These are phyloP conservation scores for Colletes collaris DNA, from an alignment of 2,888 invertebrate genomes.

Conservation along the genomic window DNA sequence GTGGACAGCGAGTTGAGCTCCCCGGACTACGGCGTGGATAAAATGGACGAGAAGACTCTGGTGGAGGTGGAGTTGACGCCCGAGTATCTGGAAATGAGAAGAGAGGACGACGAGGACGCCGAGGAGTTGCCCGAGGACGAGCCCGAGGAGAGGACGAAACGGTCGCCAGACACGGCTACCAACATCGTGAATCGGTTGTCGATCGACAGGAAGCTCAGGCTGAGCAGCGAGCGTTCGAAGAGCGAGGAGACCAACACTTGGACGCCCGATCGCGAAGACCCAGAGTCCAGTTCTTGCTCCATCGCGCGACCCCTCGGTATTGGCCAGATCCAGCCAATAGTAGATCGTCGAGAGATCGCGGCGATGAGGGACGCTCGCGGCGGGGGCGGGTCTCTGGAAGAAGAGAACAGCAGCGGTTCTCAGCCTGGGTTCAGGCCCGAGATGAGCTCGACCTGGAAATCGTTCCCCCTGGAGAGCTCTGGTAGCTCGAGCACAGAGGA, in stretches of 20 bases:
- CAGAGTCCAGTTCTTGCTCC: slow-evolving; percentile 87
- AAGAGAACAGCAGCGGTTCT: slow-evolving; percentile 74
- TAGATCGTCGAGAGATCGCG: slow-evolving; percentile 79
- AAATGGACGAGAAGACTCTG: slow-evolving; percentile 80
- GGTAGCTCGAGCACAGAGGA: slow-evolving; percentile 94
- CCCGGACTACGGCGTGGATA: slow-evolving; percentile 79
- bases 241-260: slow-evolving; percentile 92
- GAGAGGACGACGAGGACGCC: slow-evolving; percentile 85
- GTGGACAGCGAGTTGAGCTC: slow-evolving; percentile 80
- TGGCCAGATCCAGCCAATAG: slow-evolving; percentile 84
- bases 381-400: slow-evolving; percentile 75
- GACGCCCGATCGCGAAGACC: slow-evolving; percentile 85
- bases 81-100: slow-evolving; percentile 87
- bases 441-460: slow-evolving; percentile 91
- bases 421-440: slow-evolving; percentile 85
- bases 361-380: slow-evolving; percentile 74
- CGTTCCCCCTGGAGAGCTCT: slow-evolving; percentile 93
- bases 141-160: slow-evolving; percentile 68
- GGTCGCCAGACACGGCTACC: slow-evolving; percentile 52
- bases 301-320: slow-evolving; percentile 91
- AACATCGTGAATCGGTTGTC: slow-evolving; percentile 69
- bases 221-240: slow-evolving; percentile 90
- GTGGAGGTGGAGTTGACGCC: slow-evolving; percentile 86
- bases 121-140: slow-evolving; percentile 83
- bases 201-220: slow-evolving; percentile 84